Conservation (phyloP, 2,113 vertebrate genomes). For the Hiodon alosoides region DNA sequence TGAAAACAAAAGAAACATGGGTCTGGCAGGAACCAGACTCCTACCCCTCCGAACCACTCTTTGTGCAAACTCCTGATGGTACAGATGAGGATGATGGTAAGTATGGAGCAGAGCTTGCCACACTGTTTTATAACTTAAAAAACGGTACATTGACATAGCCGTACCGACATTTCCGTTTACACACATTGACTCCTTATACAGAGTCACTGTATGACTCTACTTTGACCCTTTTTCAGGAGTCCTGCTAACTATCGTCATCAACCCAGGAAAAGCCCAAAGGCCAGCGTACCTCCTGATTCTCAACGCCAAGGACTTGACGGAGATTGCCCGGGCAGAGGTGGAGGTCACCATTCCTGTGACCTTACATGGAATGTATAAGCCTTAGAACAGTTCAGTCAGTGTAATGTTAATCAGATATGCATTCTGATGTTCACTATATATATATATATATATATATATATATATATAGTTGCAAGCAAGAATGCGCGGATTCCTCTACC, state of each 20-base stretch:
- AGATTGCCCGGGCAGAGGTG: constrained; percentile 90
- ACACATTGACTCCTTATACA: too few relatives aligned
- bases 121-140: too few relatives aligned
- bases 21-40: constrained; percentile 90
- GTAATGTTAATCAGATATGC: not conserved
- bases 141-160: too few relatives aligned
- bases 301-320: constrained; percentile 88
- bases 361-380: constrained; percentile 90
- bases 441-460: too few relatives aligned
- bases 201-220: too few relatives aligned
- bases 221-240: constrained; percentile 63
- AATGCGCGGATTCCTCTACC: too few relatives aligned
- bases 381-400: constrained; percentile 29
- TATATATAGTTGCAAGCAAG: too few relatives aligned
- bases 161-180: too few relatives aligned
- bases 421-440: too few relatives aligned
- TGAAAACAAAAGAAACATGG: constrained; percentile 93
- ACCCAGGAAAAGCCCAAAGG: constrained; percentile 75
- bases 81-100: constrained; percentile 93
- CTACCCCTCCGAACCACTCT: constrained; percentile 91
- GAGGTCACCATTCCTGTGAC: constrained; percentile 86
- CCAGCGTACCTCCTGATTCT: constrained; percentile 85
- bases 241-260: constrained; percentile 81
- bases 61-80: constrained; percentile 79
- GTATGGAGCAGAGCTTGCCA: not conserved